Evolutionary conservation across 2,888 invertebrate species (phyloP), one percentile per base, ranked within the genome.

Genomic region (Orthonevra nobilis): DNA sequence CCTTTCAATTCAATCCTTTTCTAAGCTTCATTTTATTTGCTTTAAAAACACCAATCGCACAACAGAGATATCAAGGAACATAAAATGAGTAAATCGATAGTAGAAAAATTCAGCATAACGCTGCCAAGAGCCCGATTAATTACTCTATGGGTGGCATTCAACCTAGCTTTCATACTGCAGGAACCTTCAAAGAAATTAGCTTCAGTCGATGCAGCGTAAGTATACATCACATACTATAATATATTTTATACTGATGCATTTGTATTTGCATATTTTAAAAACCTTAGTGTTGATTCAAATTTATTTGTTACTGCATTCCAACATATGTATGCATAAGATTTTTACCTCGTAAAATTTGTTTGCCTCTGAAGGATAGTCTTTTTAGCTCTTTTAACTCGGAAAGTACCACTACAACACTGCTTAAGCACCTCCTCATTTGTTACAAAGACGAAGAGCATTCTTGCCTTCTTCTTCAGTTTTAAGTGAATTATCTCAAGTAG

Each of bases 161-260:
- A 87, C 82, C 82, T 89, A 85, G 89, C 88, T 82, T 85, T 89
- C 83, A 86, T 89, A 79, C 83, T 87, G 69, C 89, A 89, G 85
- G 87, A 88, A 83, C 86, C 88, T 82, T 84, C 85, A 61, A 87
- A 85, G 83, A 83, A 86, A 81, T 85, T 85, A 82, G 85, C 85
- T 84, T 85, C 87, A 85, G 89, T 88, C 66, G 87, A 89, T 85
- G 88, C 89, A 84, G 89, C 89, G 89, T 89, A 86, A 89, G 89
- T 89, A 73, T 19, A 17, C 46, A 44, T 42, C 26, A 38, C 38
- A 73, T 44, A 52, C n/a, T n/a, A n/a, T n/a, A n/a, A n/a, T n/a
- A n/a, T n/a, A n/a, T n/a, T n/a, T n/a, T n/a, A n/a, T n/a, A n/a
- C n/a, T n/a, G n/a, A n/a, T n/a, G n/a, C n/a, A n/a, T n/a, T n/a